phyloP scores from a whole-genome alignment of 1,140 invertebrate genomes.

The Yoshiicerus persimilis region DNA sequence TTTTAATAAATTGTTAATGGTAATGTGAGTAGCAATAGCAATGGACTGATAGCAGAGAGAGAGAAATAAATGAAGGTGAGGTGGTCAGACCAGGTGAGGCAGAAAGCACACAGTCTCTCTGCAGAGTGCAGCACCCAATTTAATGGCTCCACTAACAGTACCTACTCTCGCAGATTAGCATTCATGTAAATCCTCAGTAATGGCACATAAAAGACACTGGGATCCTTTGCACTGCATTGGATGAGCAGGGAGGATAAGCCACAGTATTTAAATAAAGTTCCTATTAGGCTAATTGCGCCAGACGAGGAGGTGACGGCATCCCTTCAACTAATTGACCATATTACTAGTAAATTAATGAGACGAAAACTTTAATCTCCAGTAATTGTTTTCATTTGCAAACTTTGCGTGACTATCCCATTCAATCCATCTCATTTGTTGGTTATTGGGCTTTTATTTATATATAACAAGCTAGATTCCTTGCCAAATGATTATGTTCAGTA shows the following conservation, averaged over 20 bases:
- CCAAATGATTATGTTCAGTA: too few species aligned
- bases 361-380: too few species aligned
- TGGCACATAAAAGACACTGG: too few species aligned
- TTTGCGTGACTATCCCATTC: too few species aligned
- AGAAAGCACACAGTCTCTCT: not conserved
- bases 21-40: not conserved
- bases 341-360: not conserved
- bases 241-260: not conserved
- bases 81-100: not conserved
- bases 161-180: too few species aligned
- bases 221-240: not conserved
- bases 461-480: too few species aligned
- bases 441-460: too few species aligned
- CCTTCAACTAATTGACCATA: not conserved
- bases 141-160: not conserved
- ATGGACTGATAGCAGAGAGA: not conserved
- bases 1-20: constrained; percentile 20
- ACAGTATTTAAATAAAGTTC: too few species aligned
- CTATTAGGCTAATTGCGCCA: not conserved
- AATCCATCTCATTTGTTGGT: too few species aligned
- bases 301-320: not conserved
- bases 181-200: too few species aligned
- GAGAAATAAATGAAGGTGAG: not conserved
- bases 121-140: not conserved
- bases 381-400: too few species aligned